Percentiles rank a stretch among this genome's conserved stretches.
Evolutionary conservation across 2,888 invertebrate species (phyloP).

Genomic region (Sycophila texana): DNA sequence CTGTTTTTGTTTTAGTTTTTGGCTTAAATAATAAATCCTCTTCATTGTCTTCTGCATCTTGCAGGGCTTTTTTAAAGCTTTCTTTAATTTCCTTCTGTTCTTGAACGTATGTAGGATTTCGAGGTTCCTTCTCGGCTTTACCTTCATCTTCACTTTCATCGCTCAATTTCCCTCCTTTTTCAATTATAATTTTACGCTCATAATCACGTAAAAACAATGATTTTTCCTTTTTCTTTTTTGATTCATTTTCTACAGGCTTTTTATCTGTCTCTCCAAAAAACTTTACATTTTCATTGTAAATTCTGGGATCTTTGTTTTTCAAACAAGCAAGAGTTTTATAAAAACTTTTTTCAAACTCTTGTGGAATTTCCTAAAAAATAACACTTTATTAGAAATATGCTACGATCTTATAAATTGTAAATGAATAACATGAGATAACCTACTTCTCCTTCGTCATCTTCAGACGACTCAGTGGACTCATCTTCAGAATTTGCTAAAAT

Average conservation of each 20-base stretch:
- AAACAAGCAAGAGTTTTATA: conserved; percentile 89
- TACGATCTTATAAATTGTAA: neutral
- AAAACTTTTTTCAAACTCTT: conserved; percentile 89
- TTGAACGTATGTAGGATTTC: conserved; percentile 79
- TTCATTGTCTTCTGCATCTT: conserved; percentile 78
- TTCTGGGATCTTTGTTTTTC: conserved; percentile 92
- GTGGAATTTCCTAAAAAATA: conserved; percentile 60
- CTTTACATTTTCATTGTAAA: conserved; percentile 86
- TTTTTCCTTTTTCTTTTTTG: conserved; percentile 77
- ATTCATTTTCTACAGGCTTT: conserved; percentile 68
- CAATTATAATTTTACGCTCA: conserved; percentile 84
- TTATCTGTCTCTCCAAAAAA: conserved; percentile 79
- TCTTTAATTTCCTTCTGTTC: conserved; percentile 83
- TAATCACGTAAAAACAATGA: conserved; percentile 86
- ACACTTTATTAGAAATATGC: neutral
- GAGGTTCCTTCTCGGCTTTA: conserved; percentile 59
- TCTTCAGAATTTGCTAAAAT: conserved; percentile 74
- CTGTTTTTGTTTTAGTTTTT: conserved; percentile 76
- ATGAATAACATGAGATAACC: conserved; percentile 24
- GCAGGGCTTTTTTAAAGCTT: conserved; percentile 79
- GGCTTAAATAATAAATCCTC: conserved; percentile 67
- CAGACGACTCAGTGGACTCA: conserved; percentile 76
- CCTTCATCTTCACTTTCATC: conserved; percentile 70
- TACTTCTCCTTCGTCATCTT: conserved; percentile 81
- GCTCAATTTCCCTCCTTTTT: conserved; percentile 80